Evolutionary conservation across 2,888 invertebrate species (phyloP), one percentile per base, ranked within the genome.

Genomic region (Corythucha ciliata): DNA sequence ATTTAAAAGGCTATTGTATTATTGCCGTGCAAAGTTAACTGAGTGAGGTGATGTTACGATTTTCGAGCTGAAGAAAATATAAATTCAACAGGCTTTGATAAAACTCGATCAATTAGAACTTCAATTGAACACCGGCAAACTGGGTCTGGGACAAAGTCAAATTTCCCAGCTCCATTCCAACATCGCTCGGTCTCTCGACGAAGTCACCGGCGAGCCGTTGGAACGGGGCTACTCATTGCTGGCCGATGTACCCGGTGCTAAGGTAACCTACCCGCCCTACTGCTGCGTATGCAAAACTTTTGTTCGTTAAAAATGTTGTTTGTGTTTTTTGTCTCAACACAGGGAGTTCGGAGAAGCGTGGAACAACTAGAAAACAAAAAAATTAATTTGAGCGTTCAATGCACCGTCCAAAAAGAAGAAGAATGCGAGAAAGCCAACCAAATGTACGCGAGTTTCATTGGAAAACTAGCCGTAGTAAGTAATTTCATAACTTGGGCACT

Each of bases 331-430:
- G 29, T 29, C 29, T 29, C 10, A 29, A 29, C 29, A 29, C 53
- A 74, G 73, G 81, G 81, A 40, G 72, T 82, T 4, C 76, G 73
- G 64, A 70, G 74, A 48, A 73, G 76, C 58, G 75, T 86, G 34
- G 80, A 83, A 60, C 81, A 83, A 64, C 71, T 87, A 58, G 83
- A 86, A 69, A 80, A 80, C 63, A 75, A 79, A 57, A 82, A 82
- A 66, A 74, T 78, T n/a, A 70, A 74, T 42, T 68, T 83, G 39
- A 73, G 75, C 54, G 71, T 76, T 41, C 69, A 78, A 41, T 83
- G 82, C 62, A 76, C 77, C 3, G 75, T 78, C 3, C 79, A 81
- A 63, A 75, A 74, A 50, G 80, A 81, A 63, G 80, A 81, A 63
- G 80, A 81, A 64, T 81, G 80, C 60, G 69, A 80, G 42, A 74